phyloP scores from a whole-genome alignment of 1,140 invertebrate genomes.

The Ruditapes philippinarum region DNA sequence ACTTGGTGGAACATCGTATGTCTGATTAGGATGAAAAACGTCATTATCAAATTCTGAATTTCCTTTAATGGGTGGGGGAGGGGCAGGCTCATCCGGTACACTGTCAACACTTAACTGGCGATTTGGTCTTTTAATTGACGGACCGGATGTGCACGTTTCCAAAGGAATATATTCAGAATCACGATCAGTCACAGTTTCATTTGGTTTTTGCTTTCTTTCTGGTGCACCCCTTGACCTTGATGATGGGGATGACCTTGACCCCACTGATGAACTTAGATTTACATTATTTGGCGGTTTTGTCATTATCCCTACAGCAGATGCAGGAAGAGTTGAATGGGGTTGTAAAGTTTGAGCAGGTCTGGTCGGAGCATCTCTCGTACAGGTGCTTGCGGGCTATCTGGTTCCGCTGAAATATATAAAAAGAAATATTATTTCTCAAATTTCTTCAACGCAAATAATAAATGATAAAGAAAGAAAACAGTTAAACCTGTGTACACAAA shows the following conservation, averaged over 20 bases:
- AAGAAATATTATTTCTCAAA: too few species aligned
- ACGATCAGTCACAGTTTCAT: background rate
- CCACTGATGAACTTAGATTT: background rate
- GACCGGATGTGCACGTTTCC: constrained; percentile 96
- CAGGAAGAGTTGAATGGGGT: constrained; percentile 27
- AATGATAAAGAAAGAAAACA: background rate
- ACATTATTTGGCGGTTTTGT: constrained; percentile 26
- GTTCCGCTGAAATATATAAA: constrained; percentile 39
- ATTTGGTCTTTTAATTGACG: constrained; percentile 85
- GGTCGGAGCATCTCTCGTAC: constrained; percentile 12
- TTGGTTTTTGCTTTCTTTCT: background rate
- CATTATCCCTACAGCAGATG: constrained; percentile 28
- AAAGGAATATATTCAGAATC: constrained; percentile 86
- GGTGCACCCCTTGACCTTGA: background rate
- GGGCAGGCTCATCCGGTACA: constrained; percentile 80
- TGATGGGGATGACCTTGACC: background rate
- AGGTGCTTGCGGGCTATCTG: constrained; percentile 36
- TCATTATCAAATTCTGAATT: constrained; percentile 63
- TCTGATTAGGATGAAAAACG: constrained; percentile 65
- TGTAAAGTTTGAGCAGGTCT: constrained; percentile 23
- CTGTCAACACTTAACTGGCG: constrained; percentile 77
- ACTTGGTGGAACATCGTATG: constrained; percentile 70
- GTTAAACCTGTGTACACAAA: too few species aligned
- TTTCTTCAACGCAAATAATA: background rate
- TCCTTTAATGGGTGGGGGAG: constrained; percentile 72